Evolutionary conservation across 2,888 invertebrate genomes (phyloP).

Genomic region (Melieria omissa): DNA sequence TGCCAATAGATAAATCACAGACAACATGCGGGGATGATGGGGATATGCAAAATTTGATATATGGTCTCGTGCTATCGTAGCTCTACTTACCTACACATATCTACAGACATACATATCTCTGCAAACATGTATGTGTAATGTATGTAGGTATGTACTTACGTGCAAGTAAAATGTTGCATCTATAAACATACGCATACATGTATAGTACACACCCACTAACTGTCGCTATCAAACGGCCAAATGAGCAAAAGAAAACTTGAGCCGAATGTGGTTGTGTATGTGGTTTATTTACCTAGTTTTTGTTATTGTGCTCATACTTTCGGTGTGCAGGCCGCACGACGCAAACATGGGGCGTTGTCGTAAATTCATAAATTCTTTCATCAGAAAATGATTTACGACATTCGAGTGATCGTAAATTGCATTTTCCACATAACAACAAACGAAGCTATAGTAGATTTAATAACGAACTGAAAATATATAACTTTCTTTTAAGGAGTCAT

Average conservation of each 20-base stretch:
- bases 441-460: too few species aligned
- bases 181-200: background rate
- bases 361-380: constrained; percentile 39
- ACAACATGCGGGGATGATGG: background rate
- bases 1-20: constrained; percentile 10
- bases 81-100: background rate
- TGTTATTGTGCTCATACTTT: too few species aligned
- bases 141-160: background rate
- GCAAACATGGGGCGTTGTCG: background rate
- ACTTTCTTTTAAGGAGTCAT: too few species aligned
- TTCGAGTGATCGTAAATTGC: constrained; percentile 38
- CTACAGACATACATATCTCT: background rate
- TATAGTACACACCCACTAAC: too few species aligned
- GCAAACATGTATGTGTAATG: background rate
- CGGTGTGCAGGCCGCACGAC: too few species aligned
- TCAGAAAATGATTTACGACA: constrained; percentile 40
- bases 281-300: too few species aligned
- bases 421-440: too few species aligned
- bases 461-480: too few species aligned
- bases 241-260: too few species aligned
- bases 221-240: too few species aligned
- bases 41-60: constrained; percentile 1
- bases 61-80: background rate
- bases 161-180: background rate
- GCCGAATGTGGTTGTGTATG: too few species aligned